Base-by-base conservation (phyloP, 1,140 invertebrate genomes). In the Brachystomella parvula region DNA sequence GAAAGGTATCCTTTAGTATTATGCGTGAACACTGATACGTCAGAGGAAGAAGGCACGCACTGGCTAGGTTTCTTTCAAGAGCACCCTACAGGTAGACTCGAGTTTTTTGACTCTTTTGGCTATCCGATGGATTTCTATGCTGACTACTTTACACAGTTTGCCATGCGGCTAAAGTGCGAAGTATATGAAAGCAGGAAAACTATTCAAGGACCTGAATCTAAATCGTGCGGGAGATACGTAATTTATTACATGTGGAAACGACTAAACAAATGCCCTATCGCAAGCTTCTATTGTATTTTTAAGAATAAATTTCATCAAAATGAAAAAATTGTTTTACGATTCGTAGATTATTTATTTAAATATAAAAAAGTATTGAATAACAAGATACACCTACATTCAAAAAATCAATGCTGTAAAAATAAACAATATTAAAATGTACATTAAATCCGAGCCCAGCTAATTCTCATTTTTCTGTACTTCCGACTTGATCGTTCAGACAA, bases 21-120 rank as follows among this genome's bases (percentile, higher is more conserved):
- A 17, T 30, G 26, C 59, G 65, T 70, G 47, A 70, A 70, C 49
- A 53, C 12, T 29, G 1, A 61, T 9, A 3, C 35, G 31, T 17
- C n/a, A 3, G 19, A 29, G 24, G 2, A 47, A 30, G n/a, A 28
- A 24, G 65, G 68, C 2, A n/a, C 61, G 39, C 65, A 68, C 47
- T 71, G 67, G 67, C 31, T 70, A n/a, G 70, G 44, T 39, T 62
- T 70, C 28, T 61, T 28, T 49, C 29, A 39, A 3, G 26, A 33
- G 30, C 9, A 21, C 39, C 33, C 35, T n/a, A n/a, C 15, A 24
- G 24, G 2, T 26, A 24, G 24, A 53, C 24, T 53, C 6, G 21
- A 26, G 3, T 60, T 65, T 21, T 65, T 60, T 65, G 59, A 57
- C 28, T 29, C 21, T 60, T 65, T 44, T 65, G 64, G 64, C 2